These are phyloP conservation scores for Aleiodes leptofemur DNA, from an alignment of 2,888 invertebrate genomes.

Conservation along the genomic window DNA sequence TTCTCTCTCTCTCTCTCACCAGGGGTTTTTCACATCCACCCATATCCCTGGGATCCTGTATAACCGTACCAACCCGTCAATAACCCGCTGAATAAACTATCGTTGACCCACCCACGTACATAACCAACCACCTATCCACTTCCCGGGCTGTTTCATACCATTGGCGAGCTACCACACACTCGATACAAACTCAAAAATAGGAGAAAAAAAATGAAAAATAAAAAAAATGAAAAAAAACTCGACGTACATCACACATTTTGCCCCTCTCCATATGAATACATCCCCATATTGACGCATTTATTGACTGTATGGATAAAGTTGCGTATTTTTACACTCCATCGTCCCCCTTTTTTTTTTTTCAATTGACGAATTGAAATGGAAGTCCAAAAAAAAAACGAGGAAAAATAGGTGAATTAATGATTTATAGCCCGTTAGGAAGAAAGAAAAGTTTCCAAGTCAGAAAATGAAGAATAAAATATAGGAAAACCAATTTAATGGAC, in stretches of 20 bases:
- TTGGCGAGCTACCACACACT: constrained; percentile 48
- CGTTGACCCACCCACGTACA: constrained; percentile 67
- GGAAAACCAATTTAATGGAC: constrained; percentile 2
- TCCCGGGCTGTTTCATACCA: constrained; percentile 48
- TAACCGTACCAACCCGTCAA: constrained; percentile 66
- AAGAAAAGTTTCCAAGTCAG: background rate
- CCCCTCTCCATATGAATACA: constrained; percentile 9
- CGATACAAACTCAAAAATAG: constrained; percentile 27
- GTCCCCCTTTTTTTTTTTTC: background rate
- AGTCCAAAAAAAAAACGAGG: background rate
- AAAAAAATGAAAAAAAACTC: constrained; percentile 43
- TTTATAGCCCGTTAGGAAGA: too few species aligned
- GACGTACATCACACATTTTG: constrained; percentile 38
- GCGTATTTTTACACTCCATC: too few species aligned
- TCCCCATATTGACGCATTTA: background rate
- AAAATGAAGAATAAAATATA: background rate
- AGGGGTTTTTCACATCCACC: constrained; percentile 47
- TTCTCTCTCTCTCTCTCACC: background rate
- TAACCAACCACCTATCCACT: constrained; percentile 65
- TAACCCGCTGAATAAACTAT: constrained; percentile 75
- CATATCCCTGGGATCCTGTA: constrained; percentile 56
- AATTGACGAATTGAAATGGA: background rate
- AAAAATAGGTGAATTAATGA: too few species aligned
- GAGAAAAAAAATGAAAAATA: too few species aligned
- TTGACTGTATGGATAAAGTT: too few species aligned